Percentiles rank a stretch among this genome's conserved stretches.
Evolutionary conservation across 2,797 vertebrate species (phyloP).

Genomic region (Pipistrellus kuhlii): DNA sequence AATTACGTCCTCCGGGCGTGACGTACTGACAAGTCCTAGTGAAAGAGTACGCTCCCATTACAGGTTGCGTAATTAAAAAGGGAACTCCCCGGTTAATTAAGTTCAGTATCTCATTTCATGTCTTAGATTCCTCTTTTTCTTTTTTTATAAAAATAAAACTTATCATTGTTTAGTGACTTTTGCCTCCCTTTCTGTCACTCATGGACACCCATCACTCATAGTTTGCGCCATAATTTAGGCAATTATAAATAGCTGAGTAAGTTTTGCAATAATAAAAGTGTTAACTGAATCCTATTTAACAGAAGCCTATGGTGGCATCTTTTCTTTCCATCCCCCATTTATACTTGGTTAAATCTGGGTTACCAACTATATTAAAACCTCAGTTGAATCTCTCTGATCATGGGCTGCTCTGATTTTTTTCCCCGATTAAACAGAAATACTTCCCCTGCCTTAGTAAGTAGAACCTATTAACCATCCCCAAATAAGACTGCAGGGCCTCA

Average conservation of each 20-base stretch:
- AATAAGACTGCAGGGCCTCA: not conserved
- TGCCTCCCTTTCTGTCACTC: constrained; percentile 16
- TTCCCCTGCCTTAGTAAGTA: constrained; percentile 22
- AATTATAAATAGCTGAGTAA: not conserved
- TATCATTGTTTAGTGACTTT: constrained; percentile 37
- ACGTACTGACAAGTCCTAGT: too few relatives aligned
- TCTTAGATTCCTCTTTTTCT: not conserved
- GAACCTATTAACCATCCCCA: not conserved
- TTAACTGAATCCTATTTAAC: constrained; percentile 29
- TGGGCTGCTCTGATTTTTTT: not conserved
- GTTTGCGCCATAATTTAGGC: not conserved
- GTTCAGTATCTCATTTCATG: constrained; percentile 23
- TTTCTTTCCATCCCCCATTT: constrained; percentile 16
- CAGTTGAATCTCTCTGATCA: not conserved
- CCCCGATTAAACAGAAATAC: constrained; percentile 42
- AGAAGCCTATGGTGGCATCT: not conserved
- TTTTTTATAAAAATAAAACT: not conserved
- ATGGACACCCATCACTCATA: not conserved
- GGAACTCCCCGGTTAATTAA: not conserved
- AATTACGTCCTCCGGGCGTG: too few relatives aligned
- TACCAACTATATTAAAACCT: constrained; percentile 28
- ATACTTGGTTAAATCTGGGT: constrained; percentile 37
- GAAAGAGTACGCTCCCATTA: too few relatives aligned
- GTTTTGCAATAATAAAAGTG: constrained; percentile 36
- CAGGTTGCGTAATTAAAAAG: too few relatives aligned